Evolutionary conservation across 2,888 invertebrate genomes (phyloP).

Genomic region (Tolmerus cingulatus): DNA sequence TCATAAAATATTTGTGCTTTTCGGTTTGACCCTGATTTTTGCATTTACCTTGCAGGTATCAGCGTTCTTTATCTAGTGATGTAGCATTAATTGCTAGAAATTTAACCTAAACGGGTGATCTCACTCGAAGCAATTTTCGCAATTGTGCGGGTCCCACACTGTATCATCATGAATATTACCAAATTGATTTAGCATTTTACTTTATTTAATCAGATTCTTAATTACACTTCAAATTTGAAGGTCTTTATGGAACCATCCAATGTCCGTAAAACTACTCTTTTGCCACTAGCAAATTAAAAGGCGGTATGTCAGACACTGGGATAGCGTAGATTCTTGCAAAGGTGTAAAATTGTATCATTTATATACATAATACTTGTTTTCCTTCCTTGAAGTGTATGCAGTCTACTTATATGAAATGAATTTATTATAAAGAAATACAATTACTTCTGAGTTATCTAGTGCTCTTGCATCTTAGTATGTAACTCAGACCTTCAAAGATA

Average conservation of each 20-base stretch:
- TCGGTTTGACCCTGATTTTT: background rate
- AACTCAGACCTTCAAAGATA: background rate
- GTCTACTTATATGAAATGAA: too few species aligned
- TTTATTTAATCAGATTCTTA: background rate
- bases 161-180: background rate
- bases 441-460: too few species aligned
- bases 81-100: background rate
- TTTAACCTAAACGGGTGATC: background rate
- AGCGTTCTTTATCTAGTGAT: background rate
- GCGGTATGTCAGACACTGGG: too few species aligned
- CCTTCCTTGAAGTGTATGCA: too few species aligned
- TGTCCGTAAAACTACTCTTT: background rate
- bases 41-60: background rate
- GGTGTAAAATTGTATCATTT: background rate
- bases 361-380: background rate
- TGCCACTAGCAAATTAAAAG: background rate
- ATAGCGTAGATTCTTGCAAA: too few species aligned
- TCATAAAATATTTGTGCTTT: background rate
- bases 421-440: too few species aligned
- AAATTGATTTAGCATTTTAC: background rate
- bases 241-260: background rate
- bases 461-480: background rate
- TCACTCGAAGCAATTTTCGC: background rate
- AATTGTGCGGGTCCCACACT: background rate
- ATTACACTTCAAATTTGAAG: background rate